A percentile compares a stretch with the other conserved stretches of the same genome.
phyloP scores from a whole-genome alignment of 2,797 vertebrate genomes.

The Scomberomorus guttatus region DNA sequence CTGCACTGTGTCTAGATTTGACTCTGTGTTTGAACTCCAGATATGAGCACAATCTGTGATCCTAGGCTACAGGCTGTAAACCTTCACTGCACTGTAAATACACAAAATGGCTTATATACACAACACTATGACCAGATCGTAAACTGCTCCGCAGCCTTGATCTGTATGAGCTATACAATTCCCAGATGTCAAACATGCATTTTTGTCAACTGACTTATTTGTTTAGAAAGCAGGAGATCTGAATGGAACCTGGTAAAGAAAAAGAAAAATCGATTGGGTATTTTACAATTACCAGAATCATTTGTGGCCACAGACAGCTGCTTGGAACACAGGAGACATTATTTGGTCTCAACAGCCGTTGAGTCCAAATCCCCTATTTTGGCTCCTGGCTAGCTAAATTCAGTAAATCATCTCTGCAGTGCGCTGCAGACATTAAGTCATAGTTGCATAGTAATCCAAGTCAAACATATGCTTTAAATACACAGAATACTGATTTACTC shows the following conservation, averaged over 20 bases:
- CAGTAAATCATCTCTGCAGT: constrained; percentile 48
- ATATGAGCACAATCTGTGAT: constrained; percentile 39
- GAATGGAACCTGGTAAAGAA: constrained; percentile 41
- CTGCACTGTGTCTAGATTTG: constrained; percentile 34
- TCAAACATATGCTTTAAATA: constrained; percentile 55
- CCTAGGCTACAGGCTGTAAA: constrained; percentile 46
- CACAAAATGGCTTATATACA: constrained; percentile 62
- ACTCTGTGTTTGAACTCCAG: constrained; percentile 50
- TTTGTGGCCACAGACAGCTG: constrained; percentile 59
- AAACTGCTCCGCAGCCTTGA: constrained; percentile 32
- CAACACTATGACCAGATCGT: constrained; percentile 48
- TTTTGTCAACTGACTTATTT: constrained; percentile 39
- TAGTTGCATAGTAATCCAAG: constrained; percentile 53
- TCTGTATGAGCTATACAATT: constrained; percentile 37
- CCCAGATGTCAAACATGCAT: constrained; percentile 58
- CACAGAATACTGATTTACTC: constrained; percentile 41
- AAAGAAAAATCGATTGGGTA: constrained; percentile 36
- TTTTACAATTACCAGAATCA: constrained; percentile 41
- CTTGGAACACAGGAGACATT: constrained; percentile 47
- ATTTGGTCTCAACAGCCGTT: constrained; percentile 43
- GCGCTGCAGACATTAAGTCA: constrained; percentile 72
- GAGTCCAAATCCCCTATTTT: constrained; percentile 35
- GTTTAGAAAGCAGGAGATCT: constrained; percentile 51
- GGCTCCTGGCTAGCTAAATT: constrained; percentile 39
- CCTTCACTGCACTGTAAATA: constrained; percentile 71